Conservation (phyloP, 2,888 invertebrate species). For the Synanthedon andrenaeformis region DNA sequence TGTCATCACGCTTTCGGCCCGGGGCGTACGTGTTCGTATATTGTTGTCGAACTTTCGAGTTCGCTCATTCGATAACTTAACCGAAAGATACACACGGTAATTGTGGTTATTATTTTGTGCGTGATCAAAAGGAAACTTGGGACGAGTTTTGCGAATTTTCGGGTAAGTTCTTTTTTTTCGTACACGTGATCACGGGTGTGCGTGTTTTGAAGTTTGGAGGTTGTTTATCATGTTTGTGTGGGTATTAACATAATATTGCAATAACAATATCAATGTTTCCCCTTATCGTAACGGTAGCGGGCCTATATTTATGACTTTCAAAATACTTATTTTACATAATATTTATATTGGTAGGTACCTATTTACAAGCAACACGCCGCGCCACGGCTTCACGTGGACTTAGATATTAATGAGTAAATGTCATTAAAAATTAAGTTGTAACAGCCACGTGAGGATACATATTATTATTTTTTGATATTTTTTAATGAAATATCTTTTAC, state of each 20-base stretch:
- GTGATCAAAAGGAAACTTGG: not conserved
- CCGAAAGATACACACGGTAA: not conserved
- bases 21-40: not conserved
- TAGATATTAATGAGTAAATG: too few relatives aligned
- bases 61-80: not conserved
- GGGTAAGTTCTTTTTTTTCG: not conserved
- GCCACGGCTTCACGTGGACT: too few relatives aligned
- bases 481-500: too few relatives aligned
- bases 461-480: too few relatives aligned
- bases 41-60: not conserved
- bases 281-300: not conserved
- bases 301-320: not conserved
- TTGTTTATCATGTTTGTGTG: not conserved
- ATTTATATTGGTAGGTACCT: not conserved
- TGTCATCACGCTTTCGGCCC: not conserved
- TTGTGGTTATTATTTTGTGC: conserved; percentile 3
- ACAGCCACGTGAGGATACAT: too few relatives aligned
- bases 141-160: not conserved
- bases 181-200: not conserved
- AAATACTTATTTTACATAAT: not conserved
- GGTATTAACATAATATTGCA: not conserved
- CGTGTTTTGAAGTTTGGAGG: not conserved
- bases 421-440: too few relatives aligned
- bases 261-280: not conserved
- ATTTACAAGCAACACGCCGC: too few relatives aligned